These are phyloP conservation scores for Datnioides undecimradiatus DNA, from an alignment of 2,113 vertebrate species.

Conservation along the genomic window DNA sequence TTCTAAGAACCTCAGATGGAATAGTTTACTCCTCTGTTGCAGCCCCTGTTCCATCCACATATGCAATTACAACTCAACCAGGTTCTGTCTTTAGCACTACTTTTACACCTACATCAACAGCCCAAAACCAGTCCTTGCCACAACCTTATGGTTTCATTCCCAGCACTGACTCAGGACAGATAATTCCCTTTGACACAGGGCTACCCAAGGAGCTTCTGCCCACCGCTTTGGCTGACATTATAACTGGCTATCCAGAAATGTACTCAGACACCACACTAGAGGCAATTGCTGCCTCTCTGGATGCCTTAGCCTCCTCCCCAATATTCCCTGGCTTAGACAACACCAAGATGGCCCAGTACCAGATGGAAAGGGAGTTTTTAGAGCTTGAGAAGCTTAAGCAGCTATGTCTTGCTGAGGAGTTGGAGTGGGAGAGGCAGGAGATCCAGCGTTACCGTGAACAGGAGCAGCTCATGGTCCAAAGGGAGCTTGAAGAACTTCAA, in stretches of 20 bases:
- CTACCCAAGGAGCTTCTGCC: slow-evolving; percentile 87
- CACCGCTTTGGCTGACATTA: slow-evolving; percentile 84
- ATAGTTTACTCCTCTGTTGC: slow-evolving; percentile 95
- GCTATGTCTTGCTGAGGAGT: slow-evolving; percentile 94
- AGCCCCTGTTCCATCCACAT: slow-evolving; percentile 91
- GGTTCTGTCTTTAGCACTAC: slow-evolving; percentile 94
- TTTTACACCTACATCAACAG: slow-evolving; percentile 84
- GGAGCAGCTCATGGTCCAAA: slow-evolving; percentile 96
- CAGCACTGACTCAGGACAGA: slow-evolving; percentile 85
- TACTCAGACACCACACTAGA: slow-evolving; percentile 90
- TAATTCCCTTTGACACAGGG: slow-evolving; percentile 84
- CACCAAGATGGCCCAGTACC: slow-evolving; percentile 93
- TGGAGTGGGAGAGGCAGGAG: slow-evolving; percentile 98
- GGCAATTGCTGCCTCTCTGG: slow-evolving; percentile 88
- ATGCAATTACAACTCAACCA: slow-evolving; percentile 97
- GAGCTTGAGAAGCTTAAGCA: slow-evolving; percentile 98
- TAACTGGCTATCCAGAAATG: slow-evolving; percentile 90
- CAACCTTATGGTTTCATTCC: slow-evolving; percentile 90
- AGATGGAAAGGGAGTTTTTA: slow-evolving; percentile 95
- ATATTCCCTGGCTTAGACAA: slow-evolving; percentile 90
- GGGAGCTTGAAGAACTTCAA: slow-evolving; percentile 96
- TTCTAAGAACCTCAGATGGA: slow-evolving; percentile 92
- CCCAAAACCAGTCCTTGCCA: slow-evolving; percentile 87
- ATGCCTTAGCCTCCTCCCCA: slow-evolving; percentile 86
- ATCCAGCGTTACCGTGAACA: slow-evolving; percentile 98